A percentile compares a stretch with the other conserved stretches of the same genome.
Evolutionary conservation across 2,888 invertebrate genomes (phyloP).

Genomic region (Coleophora flavipennella): DNA sequence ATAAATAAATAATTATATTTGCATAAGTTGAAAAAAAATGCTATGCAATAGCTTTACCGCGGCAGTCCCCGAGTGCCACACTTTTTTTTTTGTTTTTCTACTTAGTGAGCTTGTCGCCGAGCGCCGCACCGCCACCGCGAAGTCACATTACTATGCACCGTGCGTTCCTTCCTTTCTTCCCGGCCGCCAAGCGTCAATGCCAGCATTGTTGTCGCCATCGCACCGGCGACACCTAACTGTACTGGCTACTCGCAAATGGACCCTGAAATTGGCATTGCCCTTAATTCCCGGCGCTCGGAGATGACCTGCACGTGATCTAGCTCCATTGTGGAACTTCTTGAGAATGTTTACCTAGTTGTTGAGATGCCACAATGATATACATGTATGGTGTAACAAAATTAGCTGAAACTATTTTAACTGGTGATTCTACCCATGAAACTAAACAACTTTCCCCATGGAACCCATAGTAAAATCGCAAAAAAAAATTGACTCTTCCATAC

Average conservation of each 20-base stretch:
- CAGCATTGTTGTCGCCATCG: slow-evolving; percentile 58
- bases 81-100: too few species aligned
- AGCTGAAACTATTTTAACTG: too few species aligned
- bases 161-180: slow-evolving; percentile 66
- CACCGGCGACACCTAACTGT: slow-evolving; percentile 37
- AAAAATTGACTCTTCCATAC: too few species aligned
- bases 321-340: slow-evolving; percentile 25
- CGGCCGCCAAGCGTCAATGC: too few species aligned
- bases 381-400: too few species aligned
- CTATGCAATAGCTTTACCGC: too few species aligned
- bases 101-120: slow-evolving; percentile 9
- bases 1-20: too few species aligned
- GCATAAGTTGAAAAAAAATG: too few species aligned
- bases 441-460: too few species aligned
- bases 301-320: slow-evolving; percentile 40
- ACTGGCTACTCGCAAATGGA: slow-evolving; percentile 60
- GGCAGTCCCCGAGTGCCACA: too few species aligned
- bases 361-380: background rate
- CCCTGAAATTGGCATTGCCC: slow-evolving; percentile 70
- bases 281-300: slow-evolving; percentile 37
- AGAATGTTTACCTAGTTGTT: slow-evolving; percentile 1
- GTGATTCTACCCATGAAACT: too few species aligned
- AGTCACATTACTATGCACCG: slow-evolving; percentile 57
- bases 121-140: slow-evolving; percentile 25
- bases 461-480: too few species aligned